Base-by-base conservation (phyloP, 2,888 invertebrate genomes). In the Leucania comma region DNA sequence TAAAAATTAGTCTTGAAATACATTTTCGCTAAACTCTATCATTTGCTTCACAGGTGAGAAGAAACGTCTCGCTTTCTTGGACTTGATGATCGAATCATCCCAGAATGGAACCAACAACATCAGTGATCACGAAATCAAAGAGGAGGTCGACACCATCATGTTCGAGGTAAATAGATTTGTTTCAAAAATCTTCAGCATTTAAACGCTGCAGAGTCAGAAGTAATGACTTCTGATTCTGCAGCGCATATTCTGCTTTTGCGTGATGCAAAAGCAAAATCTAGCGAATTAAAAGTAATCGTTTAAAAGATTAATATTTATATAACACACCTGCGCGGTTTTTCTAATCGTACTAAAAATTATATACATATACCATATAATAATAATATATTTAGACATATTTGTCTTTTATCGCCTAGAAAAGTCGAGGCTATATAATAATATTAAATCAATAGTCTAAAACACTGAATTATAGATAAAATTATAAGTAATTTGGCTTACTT, bases 111-210 rank as follows among this genome's bases (percentile, higher is more conserved):
- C 96, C 71, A 97, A 96, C 59, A 94, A 96, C 72, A 97, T 98
- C 76, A 97, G 97, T 54, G 98, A 98, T 78, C 96, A 97, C 81
- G 98, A 98, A 94, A 98, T 98, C 80, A 98, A 98, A 91, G 98
- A 98, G 89, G 98, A 98, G 96, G 98, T 98, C 0, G 98, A 98
- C 87, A 98, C 98, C 0, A 98, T 98, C 74, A 98, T 98, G 98
- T 98, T 98, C 89, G 98, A 99, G 97, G 98, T 97, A 90, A 82
- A 46, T 14, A 24, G 22, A 20, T 24, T 20, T 6, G 29, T 54
- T n/a, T n/a, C n/a, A 24, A 35, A 4, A 6, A 35, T 22, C 58
- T 46, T 22, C 2, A 35, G 20, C 5, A 38, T 57, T 60, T 51
- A 2, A 56, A 35, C 51, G 10, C 24, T 42, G 32, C 22, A 51